Conservation (phyloP, 2,888 invertebrate genomes). For the Osedax fenrisi region DNA sequence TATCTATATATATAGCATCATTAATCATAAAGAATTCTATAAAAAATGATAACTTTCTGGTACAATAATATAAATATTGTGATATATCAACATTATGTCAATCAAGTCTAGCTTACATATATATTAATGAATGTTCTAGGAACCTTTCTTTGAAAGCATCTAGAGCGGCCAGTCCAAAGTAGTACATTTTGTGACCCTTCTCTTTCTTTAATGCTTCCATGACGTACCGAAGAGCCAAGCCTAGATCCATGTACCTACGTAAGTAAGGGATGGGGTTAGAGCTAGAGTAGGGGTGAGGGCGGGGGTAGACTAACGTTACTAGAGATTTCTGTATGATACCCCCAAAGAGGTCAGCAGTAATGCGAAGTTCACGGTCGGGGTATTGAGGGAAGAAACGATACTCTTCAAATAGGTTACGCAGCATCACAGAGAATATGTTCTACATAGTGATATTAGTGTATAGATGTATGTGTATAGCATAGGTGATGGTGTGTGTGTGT, state of each 20-base stretch:
- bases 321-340: slow-evolving; percentile 89
- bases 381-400: slow-evolving; percentile 96
- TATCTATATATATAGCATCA: too few species aligned
- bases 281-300: background rate
- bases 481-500: background rate
- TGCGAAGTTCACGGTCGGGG: slow-evolving; percentile 90
- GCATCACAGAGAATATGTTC: slow-evolving; percentile 78
- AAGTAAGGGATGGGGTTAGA: slow-evolving; percentile 28
- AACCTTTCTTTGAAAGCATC: slow-evolving; percentile 67
- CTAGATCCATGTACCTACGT: slow-evolving; percentile 56
- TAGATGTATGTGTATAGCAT: background rate
- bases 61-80: too few species aligned
- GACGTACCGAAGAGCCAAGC: slow-evolving; percentile 78
- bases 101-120: too few species aligned
- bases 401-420: slow-evolving; percentile 91
- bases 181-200: slow-evolving; percentile 87
- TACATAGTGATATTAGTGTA: slow-evolving; percentile 34
- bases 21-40: too few species aligned
- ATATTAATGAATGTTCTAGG: too few species aligned
- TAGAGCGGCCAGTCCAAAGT: slow-evolving; percentile 86
- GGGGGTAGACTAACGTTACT: slow-evolving; percentile 57
- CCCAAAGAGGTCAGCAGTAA: slow-evolving; percentile 91
- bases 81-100: too few species aligned
- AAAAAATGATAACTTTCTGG: too few species aligned
- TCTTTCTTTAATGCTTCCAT: slow-evolving; percentile 82